These are phyloP conservation scores for Porites evermanni DNA, from an alignment of 92 coral and sea anemone genomes.

Conservation along the genomic window DNA sequence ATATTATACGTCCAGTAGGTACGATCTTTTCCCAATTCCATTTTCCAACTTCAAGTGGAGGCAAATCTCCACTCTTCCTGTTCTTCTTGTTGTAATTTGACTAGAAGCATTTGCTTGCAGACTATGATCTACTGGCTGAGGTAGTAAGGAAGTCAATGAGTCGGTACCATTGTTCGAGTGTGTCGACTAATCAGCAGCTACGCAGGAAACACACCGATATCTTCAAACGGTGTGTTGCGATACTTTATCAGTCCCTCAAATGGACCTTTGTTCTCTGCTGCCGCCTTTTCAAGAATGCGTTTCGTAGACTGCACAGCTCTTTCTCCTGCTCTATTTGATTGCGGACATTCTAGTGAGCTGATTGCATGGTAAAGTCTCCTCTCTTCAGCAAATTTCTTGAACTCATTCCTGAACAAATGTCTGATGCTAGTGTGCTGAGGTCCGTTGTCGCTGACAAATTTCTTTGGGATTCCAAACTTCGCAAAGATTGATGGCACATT, in stretches of 20 bases:
- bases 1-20: conserved; percentile 27
- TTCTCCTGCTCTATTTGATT: conserved; percentile 57
- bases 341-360: conserved; percentile 49
- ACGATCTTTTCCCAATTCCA: conserved; percentile 54
- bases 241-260: conserved; percentile 51
- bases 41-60: conserved; percentile 48
- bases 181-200: conserved; percentile 40
- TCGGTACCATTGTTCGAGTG: conserved; percentile 44
- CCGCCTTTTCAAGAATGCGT: conserved; percentile 50
- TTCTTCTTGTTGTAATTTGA: conserved; percentile 11
- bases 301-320: conserved; percentile 65
- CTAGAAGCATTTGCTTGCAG: conserved; percentile 41
- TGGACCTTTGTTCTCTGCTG: conserved; percentile 42
- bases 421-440: conserved; percentile 54
- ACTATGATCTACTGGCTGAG: conserved; percentile 43
- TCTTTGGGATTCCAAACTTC: conserved; percentile 33
- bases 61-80: conserved; percentile 36
- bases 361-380: conserved; percentile 51
- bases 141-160: conserved; percentile 48
- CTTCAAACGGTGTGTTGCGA: conserved; percentile 54
- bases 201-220: conserved; percentile 50
- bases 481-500: conserved; percentile 59
- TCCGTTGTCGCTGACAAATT: conserved; percentile 52
- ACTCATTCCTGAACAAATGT: conserved; percentile 52
- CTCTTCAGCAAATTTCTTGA: conserved; percentile 48